Conservation (phyloP, 2,797 vertebrate genomes). For the Myiotriccus ornatus region DNA sequence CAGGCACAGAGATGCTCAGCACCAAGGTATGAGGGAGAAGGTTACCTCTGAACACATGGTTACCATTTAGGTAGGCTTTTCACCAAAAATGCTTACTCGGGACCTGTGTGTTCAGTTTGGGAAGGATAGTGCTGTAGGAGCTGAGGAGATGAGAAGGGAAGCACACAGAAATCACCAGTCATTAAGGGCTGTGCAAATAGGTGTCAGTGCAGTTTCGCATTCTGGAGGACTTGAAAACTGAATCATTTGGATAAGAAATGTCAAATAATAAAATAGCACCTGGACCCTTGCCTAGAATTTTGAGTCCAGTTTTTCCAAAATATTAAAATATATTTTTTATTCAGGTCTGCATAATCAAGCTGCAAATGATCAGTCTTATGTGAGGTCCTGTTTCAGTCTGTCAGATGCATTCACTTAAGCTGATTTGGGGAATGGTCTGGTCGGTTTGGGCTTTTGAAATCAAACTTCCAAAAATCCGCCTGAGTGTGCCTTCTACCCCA, state of each 20-base stretch:
- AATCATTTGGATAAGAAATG: neutral
- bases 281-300: neutral
- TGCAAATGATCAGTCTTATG: neutral
- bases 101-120: neutral
- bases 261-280: neutral
- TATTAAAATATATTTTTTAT: neutral
- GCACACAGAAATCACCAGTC: neutral
- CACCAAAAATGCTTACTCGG: neutral
- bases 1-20: neutral
- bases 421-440: neutral
- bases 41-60: neutral
- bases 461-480: neutral
- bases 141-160: neutral
- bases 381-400: neutral
- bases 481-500: neutral
- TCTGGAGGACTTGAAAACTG: neutral
- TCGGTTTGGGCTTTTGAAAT: neutral
- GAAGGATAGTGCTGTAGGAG: neutral
- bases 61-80: neutral
- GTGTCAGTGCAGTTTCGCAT: neutral
- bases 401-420: neutral
- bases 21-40: neutral
- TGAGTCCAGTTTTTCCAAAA: neutral
- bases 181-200: accelerated
- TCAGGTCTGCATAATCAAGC: neutral